A percentile compares a stretch with the other conserved stretches of the same genome.
phyloP scores from a whole-genome alignment of 2,888 invertebrate species.

The Biston stratarius region DNA sequence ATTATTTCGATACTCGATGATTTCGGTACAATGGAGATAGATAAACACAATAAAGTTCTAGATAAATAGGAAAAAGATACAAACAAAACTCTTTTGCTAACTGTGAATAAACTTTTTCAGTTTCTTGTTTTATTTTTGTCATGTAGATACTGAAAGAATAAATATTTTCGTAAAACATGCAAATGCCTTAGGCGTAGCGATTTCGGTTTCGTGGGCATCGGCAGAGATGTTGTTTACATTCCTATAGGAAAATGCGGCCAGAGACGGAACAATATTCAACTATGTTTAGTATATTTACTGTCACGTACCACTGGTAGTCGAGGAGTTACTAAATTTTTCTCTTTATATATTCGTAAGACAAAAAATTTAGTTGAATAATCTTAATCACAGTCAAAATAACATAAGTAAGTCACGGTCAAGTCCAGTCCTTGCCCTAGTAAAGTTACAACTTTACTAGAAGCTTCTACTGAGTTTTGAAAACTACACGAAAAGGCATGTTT shows the following conservation, averaged over 20 bases:
- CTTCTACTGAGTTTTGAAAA: no score
- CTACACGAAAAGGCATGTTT: no score
- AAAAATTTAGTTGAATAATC: no score
- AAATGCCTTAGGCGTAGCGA: constrained; percentile 25
- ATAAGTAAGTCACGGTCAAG: no score
- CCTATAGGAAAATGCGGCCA: not conserved
- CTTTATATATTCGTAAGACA: no score
- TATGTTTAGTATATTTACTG: constrained; percentile 6
- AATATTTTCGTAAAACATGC: constrained; percentile 16
- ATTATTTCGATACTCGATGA: no score
- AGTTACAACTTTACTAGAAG: no score
- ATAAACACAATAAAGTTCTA: no score
- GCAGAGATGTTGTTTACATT: constrained; percentile 20
- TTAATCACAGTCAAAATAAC: no score
- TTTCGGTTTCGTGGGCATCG: constrained; percentile 17
- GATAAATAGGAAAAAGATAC: no score
- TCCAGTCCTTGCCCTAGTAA: no score
- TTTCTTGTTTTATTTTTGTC: constrained; percentile 5
- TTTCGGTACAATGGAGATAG: no score
- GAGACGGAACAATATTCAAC: constrained; percentile 7
- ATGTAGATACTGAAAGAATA: not conserved
- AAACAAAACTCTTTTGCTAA: not conserved
- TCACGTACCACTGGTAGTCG: not conserved
- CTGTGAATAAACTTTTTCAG: not conserved
- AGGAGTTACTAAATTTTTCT: not conserved